phyloP scores from a whole-genome alignment of 2,113 vertebrate genomes.

The rabbit (Oryctolagus cuniculus) region mOryCun1.1 NC_091440.1:95091501-95092000 shows the following conservation, averaged over 20 bases:
- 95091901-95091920: not conserved
- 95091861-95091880: not conserved
- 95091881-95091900: not conserved
- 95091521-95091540: no score
- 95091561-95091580: no score
- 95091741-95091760: not conserved
- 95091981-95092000: not conserved
- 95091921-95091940: not conserved
- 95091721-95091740: not conserved
- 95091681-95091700: not conserved
- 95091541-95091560: no score
- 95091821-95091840: not conserved
- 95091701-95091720: not conserved
- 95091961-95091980: not conserved
- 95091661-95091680: not conserved
- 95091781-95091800: slow-evolving; percentile 9
- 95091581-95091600: no score
- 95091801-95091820: not conserved
- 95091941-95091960: not conserved
- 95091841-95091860: not conserved
- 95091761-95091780: not conserved
- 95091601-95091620: no score
- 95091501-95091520: no score
- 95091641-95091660: not conserved
- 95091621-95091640: not conserved